These are phyloP conservation scores for Rutpela maculata DNA, from an alignment of 2,888 invertebrate genomes.

Conservation along the genomic window DNA sequence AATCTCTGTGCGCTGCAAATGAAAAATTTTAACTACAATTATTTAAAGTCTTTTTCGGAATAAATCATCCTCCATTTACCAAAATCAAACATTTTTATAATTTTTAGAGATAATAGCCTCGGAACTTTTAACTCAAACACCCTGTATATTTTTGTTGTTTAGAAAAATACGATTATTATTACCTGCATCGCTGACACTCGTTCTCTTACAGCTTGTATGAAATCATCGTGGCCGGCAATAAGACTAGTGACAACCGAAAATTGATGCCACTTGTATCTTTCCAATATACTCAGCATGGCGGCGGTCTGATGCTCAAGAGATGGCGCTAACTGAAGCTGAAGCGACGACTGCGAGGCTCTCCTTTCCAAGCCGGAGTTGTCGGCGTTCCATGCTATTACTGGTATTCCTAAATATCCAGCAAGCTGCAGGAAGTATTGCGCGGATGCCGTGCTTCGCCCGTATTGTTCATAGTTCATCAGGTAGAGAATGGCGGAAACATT, in stretches of 20 bases:
- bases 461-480: conserved; percentile 96
- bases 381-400: conserved; percentile 98
- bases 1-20: no score
- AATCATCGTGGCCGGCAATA: conserved; percentile 96
- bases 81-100: no score
- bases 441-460: conserved; percentile 93
- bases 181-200: conserved; percentile 89
- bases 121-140: no score
- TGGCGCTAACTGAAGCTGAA: conserved; percentile 95
- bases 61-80: no score
- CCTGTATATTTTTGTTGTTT: no score
- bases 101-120: no score
- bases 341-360: conserved; percentile 88
- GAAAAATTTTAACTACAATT: no score
- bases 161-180: conserved; percentile 52
- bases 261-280: conserved; percentile 97
- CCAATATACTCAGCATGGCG: conserved; percentile 95
- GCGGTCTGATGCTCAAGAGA: conserved; percentile 97
- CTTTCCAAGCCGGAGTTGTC: conserved; percentile 92
- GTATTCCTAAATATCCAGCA: conserved; percentile 93
- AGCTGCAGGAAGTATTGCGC: conserved; percentile 95
- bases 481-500: conserved; percentile 95
- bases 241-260: conserved; percentile 95
- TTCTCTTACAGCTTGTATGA: conserved; percentile 94
- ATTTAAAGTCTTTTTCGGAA: no score